phyloP scores from a whole-genome alignment of 2,797 vertebrate genomes.

The Rhinoraja longicauda region DNA sequence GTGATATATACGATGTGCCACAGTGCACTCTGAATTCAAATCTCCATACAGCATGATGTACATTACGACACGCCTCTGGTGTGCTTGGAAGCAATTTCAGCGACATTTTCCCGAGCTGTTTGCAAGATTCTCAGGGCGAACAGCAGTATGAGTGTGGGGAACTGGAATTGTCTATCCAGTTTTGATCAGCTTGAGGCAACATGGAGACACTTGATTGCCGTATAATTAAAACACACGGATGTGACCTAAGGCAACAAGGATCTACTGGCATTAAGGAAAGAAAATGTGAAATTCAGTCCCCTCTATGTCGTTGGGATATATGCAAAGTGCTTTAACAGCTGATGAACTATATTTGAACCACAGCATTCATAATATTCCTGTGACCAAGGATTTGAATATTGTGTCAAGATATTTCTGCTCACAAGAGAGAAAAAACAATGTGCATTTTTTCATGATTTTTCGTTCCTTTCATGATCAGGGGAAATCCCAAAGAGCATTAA shows the following conservation, averaged over 20 bases:
- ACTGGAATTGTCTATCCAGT: background rate
- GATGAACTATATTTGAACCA: background rate
- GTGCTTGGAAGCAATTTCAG: background rate
- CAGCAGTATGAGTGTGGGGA: background rate
- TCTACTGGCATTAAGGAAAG: background rate
- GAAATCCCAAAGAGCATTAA: background rate
- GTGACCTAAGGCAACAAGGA: background rate
- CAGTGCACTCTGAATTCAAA: too few species aligned
- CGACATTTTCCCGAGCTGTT: background rate
- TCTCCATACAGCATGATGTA: background rate
- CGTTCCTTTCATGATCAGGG: background rate
- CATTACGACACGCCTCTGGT: background rate
- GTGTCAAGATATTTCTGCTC: background rate
- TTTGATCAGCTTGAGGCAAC: background rate
- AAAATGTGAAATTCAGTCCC: background rate
- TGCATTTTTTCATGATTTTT: background rate
- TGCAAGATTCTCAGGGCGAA: background rate
- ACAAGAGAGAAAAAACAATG: background rate
- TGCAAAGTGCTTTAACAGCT: background rate
- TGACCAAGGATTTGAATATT: background rate
- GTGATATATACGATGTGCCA: too few species aligned
- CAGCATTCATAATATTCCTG: background rate
- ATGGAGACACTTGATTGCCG: background rate
- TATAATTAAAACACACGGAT: background rate
- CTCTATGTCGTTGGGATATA: background rate